Conservation (phyloP, 2,113 vertebrate genomes). For the Leptobrachium ailaonicum region DNA sequence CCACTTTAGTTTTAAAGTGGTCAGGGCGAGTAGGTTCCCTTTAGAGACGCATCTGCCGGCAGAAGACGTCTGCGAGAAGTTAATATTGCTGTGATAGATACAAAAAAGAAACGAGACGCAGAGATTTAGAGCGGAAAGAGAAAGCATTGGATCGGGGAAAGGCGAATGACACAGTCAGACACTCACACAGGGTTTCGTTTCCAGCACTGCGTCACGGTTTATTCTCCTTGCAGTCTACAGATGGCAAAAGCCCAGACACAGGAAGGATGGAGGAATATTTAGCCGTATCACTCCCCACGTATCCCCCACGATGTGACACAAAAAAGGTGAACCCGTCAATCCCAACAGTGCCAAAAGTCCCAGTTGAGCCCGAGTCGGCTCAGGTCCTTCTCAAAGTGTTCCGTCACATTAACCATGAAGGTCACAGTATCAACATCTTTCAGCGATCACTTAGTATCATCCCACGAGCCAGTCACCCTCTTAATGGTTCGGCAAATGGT, state of each 20-base stretch:
- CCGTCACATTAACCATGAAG: not conserved
- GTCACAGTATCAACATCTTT: too few species aligned
- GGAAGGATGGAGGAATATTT: conserved; percentile 78
- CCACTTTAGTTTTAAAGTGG: too few species aligned
- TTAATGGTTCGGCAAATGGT: not conserved
- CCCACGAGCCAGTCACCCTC: too few species aligned
- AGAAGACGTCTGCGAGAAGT: too few species aligned
- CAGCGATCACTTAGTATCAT: too few species aligned
- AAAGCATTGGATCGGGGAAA: not conserved
- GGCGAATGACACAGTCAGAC: conserved; percentile 21
- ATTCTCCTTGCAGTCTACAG: conserved; percentile 72
- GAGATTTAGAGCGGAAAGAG: too few species aligned
- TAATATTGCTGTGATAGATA: too few species aligned
- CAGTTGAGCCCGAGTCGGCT: not conserved
- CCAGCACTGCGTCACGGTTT: conserved; percentile 73
- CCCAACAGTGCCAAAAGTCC: not conserved
- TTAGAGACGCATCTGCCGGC: too few species aligned
- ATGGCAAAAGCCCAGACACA: conserved; percentile 71
- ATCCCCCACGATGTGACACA: conserved; percentile 36
- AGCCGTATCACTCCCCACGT: conserved; percentile 61
- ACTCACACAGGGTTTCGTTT: conserved; percentile 64
- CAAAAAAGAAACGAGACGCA: too few species aligned
- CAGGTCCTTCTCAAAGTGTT: not conserved
- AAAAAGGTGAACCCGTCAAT: not conserved
- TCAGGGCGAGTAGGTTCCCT: too few species aligned